phyloP scores from a whole-genome alignment of 2,113 vertebrate species.

The Vireo altiloquus region DNA sequence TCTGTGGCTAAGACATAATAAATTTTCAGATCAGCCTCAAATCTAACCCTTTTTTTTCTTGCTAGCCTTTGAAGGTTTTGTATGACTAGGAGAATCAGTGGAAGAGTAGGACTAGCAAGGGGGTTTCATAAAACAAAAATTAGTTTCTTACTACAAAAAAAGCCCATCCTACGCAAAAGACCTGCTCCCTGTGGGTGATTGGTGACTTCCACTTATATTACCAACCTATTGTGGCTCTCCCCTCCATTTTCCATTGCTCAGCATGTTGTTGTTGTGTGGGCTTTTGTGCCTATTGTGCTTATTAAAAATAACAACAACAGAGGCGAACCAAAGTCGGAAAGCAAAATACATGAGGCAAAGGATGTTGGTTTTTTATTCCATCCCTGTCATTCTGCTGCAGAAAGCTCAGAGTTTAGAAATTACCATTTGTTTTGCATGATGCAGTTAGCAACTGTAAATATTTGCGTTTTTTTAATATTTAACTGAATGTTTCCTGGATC shows the following conservation, averaged over 20 bases:
- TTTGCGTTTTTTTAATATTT: conserved; percentile 17
- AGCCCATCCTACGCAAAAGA: not conserved
- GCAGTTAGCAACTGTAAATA: conserved; percentile 41
- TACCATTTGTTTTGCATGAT: conserved; percentile 25
- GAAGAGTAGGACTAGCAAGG: not conserved
- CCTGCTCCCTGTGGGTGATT: not conserved
- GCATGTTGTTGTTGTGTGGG: not conserved
- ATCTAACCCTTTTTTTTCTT: not conserved
- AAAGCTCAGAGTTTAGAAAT: conserved; percentile 22
- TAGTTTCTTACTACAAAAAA: not conserved
- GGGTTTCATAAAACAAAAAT: not conserved
- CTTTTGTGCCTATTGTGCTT: not conserved
- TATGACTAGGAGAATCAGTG: not conserved
- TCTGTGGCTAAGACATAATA: not conserved
- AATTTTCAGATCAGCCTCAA: not conserved
- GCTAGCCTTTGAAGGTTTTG: not conserved
- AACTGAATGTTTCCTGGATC: conserved; percentile 46
- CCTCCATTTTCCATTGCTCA: conserved; percentile 37
- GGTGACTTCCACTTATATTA: conserved; percentile 15
- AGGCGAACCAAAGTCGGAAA: not conserved
- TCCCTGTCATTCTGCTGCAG: not conserved
- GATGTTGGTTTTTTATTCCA: not conserved
- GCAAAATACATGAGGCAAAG: not conserved
- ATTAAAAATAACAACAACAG: conserved; percentile 4
- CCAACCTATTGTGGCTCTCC: not conserved